Base-by-base conservation (phyloP, 1,140 invertebrate genomes). In the Drosophila tropicalis region DNA sequence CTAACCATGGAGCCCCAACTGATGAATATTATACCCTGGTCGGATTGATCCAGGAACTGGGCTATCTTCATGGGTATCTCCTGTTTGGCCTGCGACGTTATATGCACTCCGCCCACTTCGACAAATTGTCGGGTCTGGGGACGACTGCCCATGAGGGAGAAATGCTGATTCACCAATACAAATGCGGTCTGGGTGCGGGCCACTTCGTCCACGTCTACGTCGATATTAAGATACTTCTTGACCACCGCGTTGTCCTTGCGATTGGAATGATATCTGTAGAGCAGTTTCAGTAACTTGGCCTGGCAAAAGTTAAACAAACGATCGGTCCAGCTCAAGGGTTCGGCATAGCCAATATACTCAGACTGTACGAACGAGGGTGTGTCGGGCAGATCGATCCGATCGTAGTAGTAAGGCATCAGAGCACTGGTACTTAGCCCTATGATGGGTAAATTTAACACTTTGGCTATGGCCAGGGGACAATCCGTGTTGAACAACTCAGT, bases 101-200 rank as follows among this genome's bases (percentile, higher is more conserved):
- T 93, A 71, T 96, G 95, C 72, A 95, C 93, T 3, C 95, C 95
- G 56, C 94, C 95, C 10, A 96, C 91, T 77, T 95, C 94, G 47
- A 95, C 91, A 13, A 95, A 92, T 69, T 94, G 94, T 32, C 94
- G 93, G 0, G 94, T 93, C 12, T 93, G 91, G 10, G 95, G 93
- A 19, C 92, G 92, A 13, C 94, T 94, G 32, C 93, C 93, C 72
- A 93, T 93, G 1, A 95, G 86, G 3, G 93, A 92, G 74, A 94
- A 94, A 90, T 96, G 94, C 4, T 94, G 94, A 90, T 96, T 96
- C 1, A 94, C 90, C 13, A 96, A 90, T 1, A 96, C 70, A 12
- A 96, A 84, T 74, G 94, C 94, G 2, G 93, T 94, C 58, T 94
- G 94, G 1, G 44, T 61, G 19, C 91, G 91, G 5, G 94, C 94